Percentiles rank a stretch among this genome's conserved stretches.
Evolutionary conservation across 64 coral and sea anemone genomes (phyloP).

Genomic region (Pocillopora verrucosa): DNA sequence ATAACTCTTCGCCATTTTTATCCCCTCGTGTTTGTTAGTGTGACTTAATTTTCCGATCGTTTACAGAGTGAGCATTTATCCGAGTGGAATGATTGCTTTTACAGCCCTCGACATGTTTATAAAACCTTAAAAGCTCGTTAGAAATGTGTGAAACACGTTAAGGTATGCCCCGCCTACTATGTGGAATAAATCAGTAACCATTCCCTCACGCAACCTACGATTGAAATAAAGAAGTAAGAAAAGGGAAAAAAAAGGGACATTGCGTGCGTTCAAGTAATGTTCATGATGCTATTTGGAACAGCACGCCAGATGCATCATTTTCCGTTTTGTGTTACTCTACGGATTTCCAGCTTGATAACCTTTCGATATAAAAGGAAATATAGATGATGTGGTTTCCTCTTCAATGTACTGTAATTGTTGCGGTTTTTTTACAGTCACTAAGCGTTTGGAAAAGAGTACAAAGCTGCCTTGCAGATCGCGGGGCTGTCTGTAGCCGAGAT

Average conservation of each 20-base stretch:
- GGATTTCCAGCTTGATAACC: neutral
- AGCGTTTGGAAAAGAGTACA: neutral
- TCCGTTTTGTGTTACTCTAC: neutral
- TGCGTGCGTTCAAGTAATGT: neutral
- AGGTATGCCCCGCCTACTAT: neutral
- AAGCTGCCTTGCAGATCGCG: neutral
- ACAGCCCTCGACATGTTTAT: neutral
- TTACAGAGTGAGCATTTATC: neutral
- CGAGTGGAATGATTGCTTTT: neutral
- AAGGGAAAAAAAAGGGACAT: too few relatives aligned
- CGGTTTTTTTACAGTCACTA: neutral
- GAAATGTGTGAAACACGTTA: neutral
- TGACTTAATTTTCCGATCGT: neutral
- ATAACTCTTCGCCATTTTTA: neutral
- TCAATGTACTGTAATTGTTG: too few relatives aligned
- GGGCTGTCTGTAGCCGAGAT: slow-evolving; percentile 9
- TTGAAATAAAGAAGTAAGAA: neutral
- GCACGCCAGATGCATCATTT: neutral
- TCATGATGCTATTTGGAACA: neutral
- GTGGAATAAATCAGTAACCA: neutral
- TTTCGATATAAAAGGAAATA: neutral
- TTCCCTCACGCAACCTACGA: neutral
- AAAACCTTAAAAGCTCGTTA: neutral
- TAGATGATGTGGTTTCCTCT: neutral
- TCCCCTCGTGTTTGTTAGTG: neutral